Evolutionary conservation across 2,797 vertebrate species (phyloP).

Genomic region (Hypotaenidia okinawae): DNA sequence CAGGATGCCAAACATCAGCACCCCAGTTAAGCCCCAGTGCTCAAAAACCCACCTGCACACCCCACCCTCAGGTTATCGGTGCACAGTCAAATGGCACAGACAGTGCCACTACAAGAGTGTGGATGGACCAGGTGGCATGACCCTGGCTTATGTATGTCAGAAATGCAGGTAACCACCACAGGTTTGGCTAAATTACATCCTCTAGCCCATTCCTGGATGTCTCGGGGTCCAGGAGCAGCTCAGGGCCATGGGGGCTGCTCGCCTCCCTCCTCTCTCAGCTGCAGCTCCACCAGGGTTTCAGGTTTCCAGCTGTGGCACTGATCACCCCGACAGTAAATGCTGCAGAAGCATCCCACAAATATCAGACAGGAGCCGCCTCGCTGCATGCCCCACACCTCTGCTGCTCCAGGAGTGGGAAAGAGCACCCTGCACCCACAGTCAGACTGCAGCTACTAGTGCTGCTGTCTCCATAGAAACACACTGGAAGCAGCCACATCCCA

Average conservation of each 20-base stretch:
- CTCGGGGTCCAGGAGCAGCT: neutral
- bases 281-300: neutral
- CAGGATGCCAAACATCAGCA: neutral
- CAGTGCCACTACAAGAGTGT: accelerated
- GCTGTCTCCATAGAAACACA: neutral
- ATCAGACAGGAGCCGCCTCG: neutral
- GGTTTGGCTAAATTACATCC: neutral
- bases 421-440: neutral
- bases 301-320: neutral
- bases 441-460: neutral
- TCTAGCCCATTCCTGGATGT: neutral
- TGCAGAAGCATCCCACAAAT: neutral
- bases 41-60: no score
- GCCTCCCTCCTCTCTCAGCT: neutral
- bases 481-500: neutral
- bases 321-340: neutral
- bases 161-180: neutral
- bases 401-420: neutral
- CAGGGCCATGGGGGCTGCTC: neutral
- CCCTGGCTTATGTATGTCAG: neutral
- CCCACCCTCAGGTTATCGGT: no score
- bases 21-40: accelerated
- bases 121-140: no score
- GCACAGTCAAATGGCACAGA: neutral
- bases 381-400: neutral